These are phyloP conservation scores for Thunnus albacares DNA, from an alignment of 2,797 vertebrate species.

Conservation along the genomic window DNA sequence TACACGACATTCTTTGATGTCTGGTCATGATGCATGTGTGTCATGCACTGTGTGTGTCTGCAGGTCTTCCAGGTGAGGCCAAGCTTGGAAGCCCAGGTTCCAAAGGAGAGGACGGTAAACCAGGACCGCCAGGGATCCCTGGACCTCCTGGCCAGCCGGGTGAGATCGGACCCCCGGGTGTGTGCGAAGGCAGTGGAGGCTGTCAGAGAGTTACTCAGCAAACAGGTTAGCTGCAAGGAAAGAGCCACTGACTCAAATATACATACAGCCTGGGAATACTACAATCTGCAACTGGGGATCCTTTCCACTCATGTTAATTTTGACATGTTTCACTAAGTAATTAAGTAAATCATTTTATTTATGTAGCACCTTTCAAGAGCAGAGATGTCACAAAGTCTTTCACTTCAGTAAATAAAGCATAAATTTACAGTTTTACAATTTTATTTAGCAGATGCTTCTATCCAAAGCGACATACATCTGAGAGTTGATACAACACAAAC, in stretches of 20 bases:
- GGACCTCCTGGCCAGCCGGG: constrained; percentile 83
- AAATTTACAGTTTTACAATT: no score
- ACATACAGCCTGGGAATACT: not conserved
- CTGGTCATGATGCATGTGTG: not conserved
- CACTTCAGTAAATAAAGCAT: no score
- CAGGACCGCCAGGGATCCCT: constrained; percentile 71
- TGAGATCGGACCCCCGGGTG: constrained; percentile 84
- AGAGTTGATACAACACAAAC: no score
- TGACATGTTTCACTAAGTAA: no score
- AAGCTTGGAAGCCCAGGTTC: constrained; percentile 79
- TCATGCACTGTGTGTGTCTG: constrained; percentile 24
- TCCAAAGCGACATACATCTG: no score
- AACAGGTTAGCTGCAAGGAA: constrained; percentile 73
- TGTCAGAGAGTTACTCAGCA: constrained; percentile 74
- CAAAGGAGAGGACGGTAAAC: constrained; percentile 81
- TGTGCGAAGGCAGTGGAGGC: constrained; percentile 86
- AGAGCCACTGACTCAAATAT: not conserved
- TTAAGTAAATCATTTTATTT: no score
- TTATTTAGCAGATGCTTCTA: no score
- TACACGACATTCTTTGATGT: not conserved
- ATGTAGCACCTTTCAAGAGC: no score
- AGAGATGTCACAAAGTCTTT: no score
- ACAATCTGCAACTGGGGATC: no score
- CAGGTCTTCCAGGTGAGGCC: constrained; percentile 85
- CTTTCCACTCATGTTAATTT: no score